Evolutionary conservation across 2,797 vertebrate species (phyloP).

Genomic region (Leucoraja ocellata): DNA sequence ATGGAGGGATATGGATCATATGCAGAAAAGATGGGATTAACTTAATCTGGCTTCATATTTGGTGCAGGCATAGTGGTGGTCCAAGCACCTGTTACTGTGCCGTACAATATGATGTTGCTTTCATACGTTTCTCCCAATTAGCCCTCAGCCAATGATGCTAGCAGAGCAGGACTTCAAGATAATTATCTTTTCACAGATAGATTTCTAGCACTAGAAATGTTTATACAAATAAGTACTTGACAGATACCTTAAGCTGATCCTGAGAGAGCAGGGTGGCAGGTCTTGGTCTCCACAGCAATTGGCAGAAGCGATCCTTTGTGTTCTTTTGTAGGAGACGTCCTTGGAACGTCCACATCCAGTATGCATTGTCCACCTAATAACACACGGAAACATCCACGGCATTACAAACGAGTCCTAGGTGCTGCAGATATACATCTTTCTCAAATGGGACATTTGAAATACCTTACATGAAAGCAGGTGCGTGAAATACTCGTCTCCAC

Average conservation of each 20-base stretch:
- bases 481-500: neutral
- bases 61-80: too few species aligned
- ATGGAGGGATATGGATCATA: too few species aligned
- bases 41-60: too few species aligned
- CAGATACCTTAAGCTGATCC: constrained; percentile 78
- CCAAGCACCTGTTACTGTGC: too few species aligned
- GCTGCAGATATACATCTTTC: neutral
- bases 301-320: constrained; percentile 94
- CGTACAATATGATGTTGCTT: neutral
- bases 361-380: constrained; percentile 89
- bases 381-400: neutral
- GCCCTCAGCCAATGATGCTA: neutral
- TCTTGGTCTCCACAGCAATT: constrained; percentile 91
- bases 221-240: neutral
- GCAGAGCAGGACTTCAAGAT: neutral
- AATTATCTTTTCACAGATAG: too few species aligned
- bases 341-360: constrained; percentile 98
- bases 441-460: neutral
- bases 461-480: neutral
- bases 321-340: constrained; percentile 95
- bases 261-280: constrained; percentile 72
- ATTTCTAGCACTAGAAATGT: neutral
- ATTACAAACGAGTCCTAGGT: neutral
- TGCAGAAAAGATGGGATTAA: too few species aligned
- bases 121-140: neutral